These are phyloP conservation scores for Synanthedon tipuliformis DNA, from an alignment of 2,888 invertebrate genomes.

Conservation along the genomic window DNA sequence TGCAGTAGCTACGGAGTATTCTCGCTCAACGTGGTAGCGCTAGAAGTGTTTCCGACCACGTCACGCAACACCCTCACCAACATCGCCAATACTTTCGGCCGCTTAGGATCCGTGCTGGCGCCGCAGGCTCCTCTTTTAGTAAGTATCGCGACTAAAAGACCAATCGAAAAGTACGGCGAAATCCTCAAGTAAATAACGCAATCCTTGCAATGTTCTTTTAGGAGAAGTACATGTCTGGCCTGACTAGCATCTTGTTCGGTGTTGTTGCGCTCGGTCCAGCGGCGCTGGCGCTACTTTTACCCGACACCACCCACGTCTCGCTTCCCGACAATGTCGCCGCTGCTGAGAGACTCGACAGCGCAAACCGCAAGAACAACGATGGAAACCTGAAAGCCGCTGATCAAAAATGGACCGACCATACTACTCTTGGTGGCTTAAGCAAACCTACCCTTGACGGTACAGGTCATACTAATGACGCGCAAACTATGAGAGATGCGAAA, in stretches of 20 bases:
- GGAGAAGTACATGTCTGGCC: conserved; percentile 43
- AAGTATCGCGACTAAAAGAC: conserved; percentile 12
- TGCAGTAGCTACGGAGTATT: conserved; percentile 76
- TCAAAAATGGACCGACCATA: too few relatives aligned
- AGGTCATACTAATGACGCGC: too few relatives aligned
- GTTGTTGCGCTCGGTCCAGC: conserved; percentile 45
- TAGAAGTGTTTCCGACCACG: conserved; percentile 78
- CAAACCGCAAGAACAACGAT: not conserved
- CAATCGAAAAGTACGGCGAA: too few relatives aligned
- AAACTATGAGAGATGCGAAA: too few relatives aligned
- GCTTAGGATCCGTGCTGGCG: conserved; percentile 74
- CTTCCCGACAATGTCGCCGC: conserved; percentile 42
- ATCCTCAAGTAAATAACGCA: too few relatives aligned
- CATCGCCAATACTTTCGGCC: conserved; percentile 73
- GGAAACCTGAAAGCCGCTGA: not conserved
- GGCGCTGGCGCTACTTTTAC: conserved; percentile 37
- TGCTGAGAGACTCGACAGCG: conserved; percentile 29
- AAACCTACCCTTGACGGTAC: too few relatives aligned
- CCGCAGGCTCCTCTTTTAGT: conserved; percentile 76
- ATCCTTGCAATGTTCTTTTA: conserved; percentile 12
- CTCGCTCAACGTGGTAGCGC: conserved; percentile 74
- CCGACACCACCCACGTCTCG: conserved; percentile 40
- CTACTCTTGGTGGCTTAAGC: too few relatives aligned
- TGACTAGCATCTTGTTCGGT: conserved; percentile 48
- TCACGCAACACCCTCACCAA: conserved; percentile 75